Base-by-base conservation (phyloP, 2,888 invertebrate species). In the Agriopis aurantiaria region DNA sequence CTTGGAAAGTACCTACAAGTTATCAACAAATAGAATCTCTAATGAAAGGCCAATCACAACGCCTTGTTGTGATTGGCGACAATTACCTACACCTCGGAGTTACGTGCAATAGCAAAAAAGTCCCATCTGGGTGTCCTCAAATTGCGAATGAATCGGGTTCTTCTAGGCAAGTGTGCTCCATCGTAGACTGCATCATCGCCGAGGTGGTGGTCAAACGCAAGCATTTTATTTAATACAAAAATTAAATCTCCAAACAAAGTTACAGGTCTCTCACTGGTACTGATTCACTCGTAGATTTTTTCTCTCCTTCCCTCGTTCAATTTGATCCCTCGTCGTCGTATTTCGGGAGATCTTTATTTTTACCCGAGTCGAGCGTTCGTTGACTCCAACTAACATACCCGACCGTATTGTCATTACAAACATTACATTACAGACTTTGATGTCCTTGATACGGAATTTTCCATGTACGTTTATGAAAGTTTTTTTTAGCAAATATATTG, bases 301-400 rank as follows among this genome's bases (percentile, higher is more conserved):
- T 71, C 69, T 73, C 68, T 74, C 71, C 43, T 73, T 71, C 72
- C 65, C 68, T 70, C 71, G 73, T 63, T 60, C 56, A 56, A 51
- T 70, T 71, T 41, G 60, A 72, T 75, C 72, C 73, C 73, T 74
- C 72, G 75, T 57, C 74, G 78, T 76, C 73, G 77, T 78, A 80
- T 86, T 85, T 84, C 82, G 86, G 83, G 84, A 82, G 85, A 82
- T 83, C 78, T 86, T 86, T 89, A 89, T 89, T 89, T 89, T 87
- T 87, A 87, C 76, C n/a, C 58, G 46, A 58, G 52, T 79, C 82
- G 65, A 68, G 78, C 83, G 89, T 79, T 67, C 88, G 72, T 86
- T 86, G 87, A 87, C 85, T 85, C 80, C 73, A 65, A 73, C 79
- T 78, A 76, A 80, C 82, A 75, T 77, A 80, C 76, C 70, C 77